Conservation (phyloP, 2,888 invertebrate genomes). For the Hartigia nigra region DNA sequence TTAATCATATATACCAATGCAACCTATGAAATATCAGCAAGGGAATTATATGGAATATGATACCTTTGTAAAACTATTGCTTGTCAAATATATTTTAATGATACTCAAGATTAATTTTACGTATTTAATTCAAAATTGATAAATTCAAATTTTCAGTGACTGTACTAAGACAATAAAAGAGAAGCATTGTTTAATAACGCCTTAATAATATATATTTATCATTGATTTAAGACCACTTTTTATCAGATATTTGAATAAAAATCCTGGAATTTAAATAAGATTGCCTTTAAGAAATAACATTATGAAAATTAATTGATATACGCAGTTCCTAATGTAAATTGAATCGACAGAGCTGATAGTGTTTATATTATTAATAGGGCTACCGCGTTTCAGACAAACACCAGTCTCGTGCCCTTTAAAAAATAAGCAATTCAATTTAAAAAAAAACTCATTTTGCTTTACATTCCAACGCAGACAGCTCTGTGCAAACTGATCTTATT, state of each 20-base stretch:
- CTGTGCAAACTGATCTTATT: slow-evolving; percentile 57
- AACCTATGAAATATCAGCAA: not conserved
- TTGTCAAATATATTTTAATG: not conserved
- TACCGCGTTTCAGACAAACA: slow-evolving; percentile 49
- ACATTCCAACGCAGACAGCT: slow-evolving; percentile 58
- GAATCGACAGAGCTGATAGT: slow-evolving; percentile 1
- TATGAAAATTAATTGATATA: not conserved
- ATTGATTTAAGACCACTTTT: not conserved
- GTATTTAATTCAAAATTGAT: not conserved
- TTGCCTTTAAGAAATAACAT: not conserved
- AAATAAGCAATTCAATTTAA: slow-evolving; percentile 62
- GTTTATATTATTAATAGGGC: slow-evolving; percentile 18
- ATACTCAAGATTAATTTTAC: not conserved
- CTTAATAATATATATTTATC: not conserved
- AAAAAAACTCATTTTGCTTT: slow-evolving; percentile 54
- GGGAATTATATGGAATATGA: not conserved
- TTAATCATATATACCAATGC: not conserved
- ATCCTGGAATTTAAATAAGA: not conserved
- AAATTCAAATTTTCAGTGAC: not conserved
- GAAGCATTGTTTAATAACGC: no score
- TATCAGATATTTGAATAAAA: not conserved
- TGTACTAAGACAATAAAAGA: not conserved
- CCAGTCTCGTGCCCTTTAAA: slow-evolving; percentile 65
- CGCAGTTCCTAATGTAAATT: not conserved
- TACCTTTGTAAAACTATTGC: not conserved